These are phyloP conservation scores for Gymnoscelis rufifasciata DNA, from an alignment of 2,888 invertebrate genomes.

Conservation along the genomic window DNA sequence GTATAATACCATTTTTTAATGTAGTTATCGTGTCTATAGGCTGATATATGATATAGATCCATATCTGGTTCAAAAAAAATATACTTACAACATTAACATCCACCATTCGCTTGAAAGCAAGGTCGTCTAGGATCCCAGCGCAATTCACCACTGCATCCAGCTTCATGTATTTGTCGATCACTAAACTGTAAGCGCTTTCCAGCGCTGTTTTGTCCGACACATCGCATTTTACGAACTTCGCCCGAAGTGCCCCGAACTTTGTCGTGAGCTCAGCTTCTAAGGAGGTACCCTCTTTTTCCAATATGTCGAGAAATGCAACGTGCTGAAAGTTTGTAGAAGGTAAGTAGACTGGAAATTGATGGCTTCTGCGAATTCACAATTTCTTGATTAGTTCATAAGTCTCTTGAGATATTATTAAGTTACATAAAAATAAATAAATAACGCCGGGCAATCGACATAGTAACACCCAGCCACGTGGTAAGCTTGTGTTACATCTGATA, in stretches of 20 bases:
- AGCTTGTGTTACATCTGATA: too few species aligned
- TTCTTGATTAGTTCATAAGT: too few species aligned
- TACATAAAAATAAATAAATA: too few species aligned
- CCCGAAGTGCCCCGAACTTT: conserved; percentile 63
- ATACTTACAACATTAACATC: conserved; percentile 59
- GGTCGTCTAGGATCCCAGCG: conserved; percentile 49
- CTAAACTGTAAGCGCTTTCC: conserved; percentile 50
- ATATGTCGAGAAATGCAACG: conserved; percentile 63
- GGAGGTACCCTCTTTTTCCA: conserved; percentile 51
- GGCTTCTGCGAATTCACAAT: too few species aligned
- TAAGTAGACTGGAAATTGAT: background rate
- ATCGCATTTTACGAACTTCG: conserved; percentile 71
- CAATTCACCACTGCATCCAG: conserved; percentile 64
- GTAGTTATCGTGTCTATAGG: too few species aligned
- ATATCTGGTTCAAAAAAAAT: too few species aligned
- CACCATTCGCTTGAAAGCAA: conserved; percentile 47
- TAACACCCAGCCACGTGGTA: too few species aligned
- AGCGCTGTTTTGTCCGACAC: conserved; percentile 54
- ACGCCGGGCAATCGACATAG: too few species aligned
- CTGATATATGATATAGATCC: too few species aligned
- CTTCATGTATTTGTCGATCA: conserved; percentile 58
- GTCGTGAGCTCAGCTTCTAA: conserved; percentile 53
- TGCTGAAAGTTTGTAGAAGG: conserved; percentile 45
- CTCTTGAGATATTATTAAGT: too few species aligned
- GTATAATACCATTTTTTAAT: too few species aligned